Evolutionary conservation across 2,888 invertebrate species (phyloP).

Genomic region (Myopa testacea): DNA sequence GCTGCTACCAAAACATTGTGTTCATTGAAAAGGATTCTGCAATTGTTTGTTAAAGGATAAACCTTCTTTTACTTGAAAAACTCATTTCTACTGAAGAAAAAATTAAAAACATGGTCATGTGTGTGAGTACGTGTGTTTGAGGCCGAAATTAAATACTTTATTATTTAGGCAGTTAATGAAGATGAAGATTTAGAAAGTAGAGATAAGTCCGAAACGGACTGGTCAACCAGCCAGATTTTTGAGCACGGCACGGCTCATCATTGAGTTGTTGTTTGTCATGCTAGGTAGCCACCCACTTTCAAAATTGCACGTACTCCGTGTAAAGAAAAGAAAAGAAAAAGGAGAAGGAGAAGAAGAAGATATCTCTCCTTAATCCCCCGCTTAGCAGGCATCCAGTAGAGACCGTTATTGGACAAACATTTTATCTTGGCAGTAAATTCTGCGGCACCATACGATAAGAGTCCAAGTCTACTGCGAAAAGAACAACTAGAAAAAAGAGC

Average conservation of each 20-base stretch:
- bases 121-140: conserved; percentile 1
- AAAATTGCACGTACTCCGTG: conserved; percentile 8
- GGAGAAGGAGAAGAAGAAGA: neutral
- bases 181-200: conserved; percentile 42
- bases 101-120: neutral
- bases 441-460: too few relatives aligned
- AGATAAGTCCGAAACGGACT: conserved; percentile 17
- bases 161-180: conserved; percentile 46
- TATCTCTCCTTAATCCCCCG: conserved; percentile 31
- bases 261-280: conserved; percentile 2
- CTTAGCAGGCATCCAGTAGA: conserved; percentile 29
- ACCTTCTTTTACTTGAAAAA: conserved; percentile 47
- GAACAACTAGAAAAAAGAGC: conserved; percentile 28
- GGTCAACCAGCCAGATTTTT: neutral
- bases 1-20: conserved; percentile 37
- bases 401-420: neutral
- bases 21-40: conserved; percentile 36
- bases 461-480: conserved; percentile 19
- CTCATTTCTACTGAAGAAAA: conserved; percentile 37
- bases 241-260: neutral
- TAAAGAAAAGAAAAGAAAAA: neutral
- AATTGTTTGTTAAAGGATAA: conserved; percentile 40
- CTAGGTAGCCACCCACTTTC: conserved; percentile 34
- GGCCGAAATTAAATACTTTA: conserved; percentile 24
- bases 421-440: neutral